A percentile compares a stretch with the other conserved stretches of the same genome.
Conservation (phyloP, 2,888 invertebrate species). For the Arenicola marina region DNA sequence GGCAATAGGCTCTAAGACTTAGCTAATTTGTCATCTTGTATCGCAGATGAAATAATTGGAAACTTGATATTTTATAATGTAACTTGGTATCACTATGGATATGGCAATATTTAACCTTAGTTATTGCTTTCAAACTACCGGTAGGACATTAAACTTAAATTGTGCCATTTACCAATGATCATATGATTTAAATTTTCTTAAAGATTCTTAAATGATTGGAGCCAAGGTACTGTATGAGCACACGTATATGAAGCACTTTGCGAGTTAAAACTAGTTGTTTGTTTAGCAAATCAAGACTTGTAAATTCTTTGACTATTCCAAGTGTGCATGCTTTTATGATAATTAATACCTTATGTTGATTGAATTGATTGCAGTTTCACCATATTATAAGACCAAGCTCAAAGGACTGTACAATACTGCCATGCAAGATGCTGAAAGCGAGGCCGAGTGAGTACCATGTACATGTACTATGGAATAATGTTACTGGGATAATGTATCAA, state of each 20-base stretch:
- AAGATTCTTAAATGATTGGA: too few relatives aligned
- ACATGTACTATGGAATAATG: neutral
- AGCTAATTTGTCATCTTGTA: neutral
- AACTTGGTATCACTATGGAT: too few relatives aligned
- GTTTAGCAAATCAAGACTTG: neutral
- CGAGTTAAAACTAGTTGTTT: neutral
- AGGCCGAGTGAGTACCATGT: slow-evolving; percentile 69
- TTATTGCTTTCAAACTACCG: too few relatives aligned
- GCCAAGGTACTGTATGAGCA: too few relatives aligned
- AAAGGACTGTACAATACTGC: slow-evolving; percentile 80
- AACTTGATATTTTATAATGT: too few relatives aligned
- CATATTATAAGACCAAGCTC: slow-evolving; percentile 72
- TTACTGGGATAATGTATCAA: neutral
- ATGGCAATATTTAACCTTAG: too few relatives aligned
- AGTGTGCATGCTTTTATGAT: neutral
- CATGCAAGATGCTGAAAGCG: slow-evolving; percentile 79
- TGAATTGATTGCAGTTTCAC: slow-evolving; percentile 51
- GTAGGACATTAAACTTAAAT: too few relatives aligned
- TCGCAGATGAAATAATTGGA: neutral
- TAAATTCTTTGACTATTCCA: neutral
- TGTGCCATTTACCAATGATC: too few relatives aligned
- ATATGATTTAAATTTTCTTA: too few relatives aligned
- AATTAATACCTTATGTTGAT: neutral
- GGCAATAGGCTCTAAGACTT: neutral
- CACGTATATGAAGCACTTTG: too few relatives aligned